Conservation (phyloP, 30 jellyfish, hydroid and myxozoan genomes). For the Cassiopea xamachana region DNA sequence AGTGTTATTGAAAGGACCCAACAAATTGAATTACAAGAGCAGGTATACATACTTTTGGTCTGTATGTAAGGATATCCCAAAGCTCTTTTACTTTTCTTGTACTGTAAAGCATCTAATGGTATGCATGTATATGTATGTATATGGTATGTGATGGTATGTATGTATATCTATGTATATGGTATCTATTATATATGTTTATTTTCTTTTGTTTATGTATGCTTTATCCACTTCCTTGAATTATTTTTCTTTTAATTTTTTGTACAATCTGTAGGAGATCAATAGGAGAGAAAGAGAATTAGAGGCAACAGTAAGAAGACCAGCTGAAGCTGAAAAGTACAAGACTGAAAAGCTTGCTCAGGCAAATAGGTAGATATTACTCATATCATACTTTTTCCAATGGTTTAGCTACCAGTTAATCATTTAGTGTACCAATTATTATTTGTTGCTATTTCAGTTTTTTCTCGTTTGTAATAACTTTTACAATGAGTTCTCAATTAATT, state of each 20-base stretch:
- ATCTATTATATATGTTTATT: too few relatives aligned
- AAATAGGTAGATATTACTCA: conserved; percentile 36
- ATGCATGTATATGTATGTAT: background rate
- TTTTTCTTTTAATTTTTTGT: background rate
- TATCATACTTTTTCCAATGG: background rate
- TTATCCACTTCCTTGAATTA: too few relatives aligned
- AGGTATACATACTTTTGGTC: conserved; percentile 11
- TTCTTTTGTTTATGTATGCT: too few relatives aligned
- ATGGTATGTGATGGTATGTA: background rate
- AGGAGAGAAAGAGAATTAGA: conserved; percentile 93
- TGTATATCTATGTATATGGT: background rate
- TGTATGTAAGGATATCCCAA: too few relatives aligned
- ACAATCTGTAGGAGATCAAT: conserved; percentile 62
- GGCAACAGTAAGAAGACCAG: conserved; percentile 92
- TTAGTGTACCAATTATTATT: background rate
- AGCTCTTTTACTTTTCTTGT: background rate
- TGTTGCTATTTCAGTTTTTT: background rate
- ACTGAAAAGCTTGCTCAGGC: conserved; percentile 95
- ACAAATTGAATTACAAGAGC: conserved; percentile 86
- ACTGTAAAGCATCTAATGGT: background rate
- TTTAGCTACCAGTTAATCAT: background rate
- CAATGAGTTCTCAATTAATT: background rate
- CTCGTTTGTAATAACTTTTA: background rate
- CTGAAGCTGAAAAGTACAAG: conserved; percentile 93
- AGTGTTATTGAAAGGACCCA: conserved; percentile 94